These are phyloP conservation scores for Sebastolobus altivelis DNA, from an alignment of 2,797 vertebrate genomes.

Conservation along the genomic window DNA sequence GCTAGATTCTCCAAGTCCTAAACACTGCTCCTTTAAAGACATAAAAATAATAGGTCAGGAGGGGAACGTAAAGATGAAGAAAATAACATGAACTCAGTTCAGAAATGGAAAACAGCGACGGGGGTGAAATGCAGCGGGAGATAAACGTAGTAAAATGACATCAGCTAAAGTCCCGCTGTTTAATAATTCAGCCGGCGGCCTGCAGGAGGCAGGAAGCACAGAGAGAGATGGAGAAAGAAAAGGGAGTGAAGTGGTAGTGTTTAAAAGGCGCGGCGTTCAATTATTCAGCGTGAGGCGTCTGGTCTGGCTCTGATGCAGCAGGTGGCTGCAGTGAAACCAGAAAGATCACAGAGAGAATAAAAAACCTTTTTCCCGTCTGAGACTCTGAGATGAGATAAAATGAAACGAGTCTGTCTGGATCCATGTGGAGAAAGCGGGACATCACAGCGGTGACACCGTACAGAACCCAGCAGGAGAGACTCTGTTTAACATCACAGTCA, in stretches of 20 bases:
- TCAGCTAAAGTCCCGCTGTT: slow-evolving; percentile 29
- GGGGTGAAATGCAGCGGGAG: background rate
- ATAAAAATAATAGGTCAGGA: too few relatives aligned
- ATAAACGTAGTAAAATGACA: slow-evolving; percentile 29
- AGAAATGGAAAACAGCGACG: background rate
- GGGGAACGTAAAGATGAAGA: background rate
- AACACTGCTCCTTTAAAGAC: too few relatives aligned
- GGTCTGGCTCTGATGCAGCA: slow-evolving; percentile 58
- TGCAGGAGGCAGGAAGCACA: slow-evolving; percentile 21
- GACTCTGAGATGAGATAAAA: slow-evolving; percentile 29
- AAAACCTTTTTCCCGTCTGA: slow-evolving; percentile 20
- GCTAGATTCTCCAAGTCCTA: too few relatives aligned
- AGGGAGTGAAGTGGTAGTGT: slow-evolving; percentile 37
- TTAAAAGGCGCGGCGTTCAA: slow-evolving; percentile 55
- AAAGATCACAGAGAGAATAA: slow-evolving; percentile 37
- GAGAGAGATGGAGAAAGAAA: background rate
- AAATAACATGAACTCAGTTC: background rate
- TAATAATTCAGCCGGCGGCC: slow-evolving; percentile 44
- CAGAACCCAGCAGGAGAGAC: background rate
- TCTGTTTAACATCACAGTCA: background rate
- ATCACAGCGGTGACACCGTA: background rate
- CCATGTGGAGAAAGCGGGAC: slow-evolving; percentile 21
- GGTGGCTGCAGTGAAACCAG: slow-evolving; percentile 58
- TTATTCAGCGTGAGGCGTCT: slow-evolving; percentile 60
- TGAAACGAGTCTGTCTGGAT: background rate